Conservation (phyloP, 2,113 vertebrate genomes). For the Toxotes chatareus region DNA sequence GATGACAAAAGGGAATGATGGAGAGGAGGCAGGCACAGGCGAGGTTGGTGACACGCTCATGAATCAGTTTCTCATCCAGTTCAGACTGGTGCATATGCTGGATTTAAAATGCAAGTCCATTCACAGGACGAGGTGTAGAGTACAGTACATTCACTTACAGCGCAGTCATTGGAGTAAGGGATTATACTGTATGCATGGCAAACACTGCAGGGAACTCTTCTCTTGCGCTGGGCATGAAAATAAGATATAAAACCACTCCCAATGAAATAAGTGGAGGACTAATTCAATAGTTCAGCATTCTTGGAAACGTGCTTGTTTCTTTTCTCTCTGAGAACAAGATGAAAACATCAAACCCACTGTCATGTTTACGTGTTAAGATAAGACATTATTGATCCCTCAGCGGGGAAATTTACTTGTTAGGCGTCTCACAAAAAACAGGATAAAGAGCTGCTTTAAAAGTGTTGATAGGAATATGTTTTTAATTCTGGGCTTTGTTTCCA, state of each 20-base stretch:
- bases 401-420: too few relatives aligned
- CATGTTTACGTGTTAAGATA: background rate
- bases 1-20: slow-evolving; percentile 57
- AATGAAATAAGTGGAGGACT: too few relatives aligned
- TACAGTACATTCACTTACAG: background rate
- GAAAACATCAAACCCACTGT: background rate
- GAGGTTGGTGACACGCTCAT: slow-evolving; percentile 58
- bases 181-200: background rate
- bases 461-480: too few relatives aligned
- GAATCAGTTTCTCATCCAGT: slow-evolving; percentile 59
- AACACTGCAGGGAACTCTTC: background rate
- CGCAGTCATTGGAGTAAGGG: background rate
- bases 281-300: background rate
- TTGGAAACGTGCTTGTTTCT: background rate
- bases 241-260: background rate
- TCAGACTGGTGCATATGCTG: background rate
- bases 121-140: background rate
- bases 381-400: too few relatives aligned
- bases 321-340: background rate
- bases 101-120: slow-evolving; percentile 2
- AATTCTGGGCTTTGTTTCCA: too few relatives aligned
- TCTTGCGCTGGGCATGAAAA: background rate
- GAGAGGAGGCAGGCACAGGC: slow-evolving; percentile 35
- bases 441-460: too few relatives aligned
- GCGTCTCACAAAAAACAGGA: too few relatives aligned